Evolutionary conservation across 2,113 vertebrate genomes (phyloP).

Genomic region (Rhinoptilus africanus): DNA sequence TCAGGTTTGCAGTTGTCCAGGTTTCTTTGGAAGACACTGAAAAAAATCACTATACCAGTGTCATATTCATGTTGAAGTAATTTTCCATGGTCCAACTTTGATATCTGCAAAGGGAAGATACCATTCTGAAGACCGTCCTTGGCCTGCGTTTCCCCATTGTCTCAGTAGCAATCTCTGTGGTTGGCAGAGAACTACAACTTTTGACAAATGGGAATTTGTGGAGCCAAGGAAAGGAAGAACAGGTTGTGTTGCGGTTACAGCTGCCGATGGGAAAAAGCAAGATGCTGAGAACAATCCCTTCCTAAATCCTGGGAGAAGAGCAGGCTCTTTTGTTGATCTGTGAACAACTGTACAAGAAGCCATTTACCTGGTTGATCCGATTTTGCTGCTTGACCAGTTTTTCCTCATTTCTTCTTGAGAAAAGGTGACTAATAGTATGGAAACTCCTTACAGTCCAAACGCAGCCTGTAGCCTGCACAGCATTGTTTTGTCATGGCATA

Average conservation of each 20-base stretch:
- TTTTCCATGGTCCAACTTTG: background rate
- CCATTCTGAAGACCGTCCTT: background rate
- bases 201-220: background rate
- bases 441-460: background rate
- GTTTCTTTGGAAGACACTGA: background rate
- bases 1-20: background rate
- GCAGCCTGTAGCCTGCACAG: background rate
- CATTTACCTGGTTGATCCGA: background rate
- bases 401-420: background rate
- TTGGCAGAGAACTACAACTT: background rate
- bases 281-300: background rate
- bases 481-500: background rate
- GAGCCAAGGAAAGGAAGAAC: background rate
- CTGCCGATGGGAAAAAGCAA: background rate
- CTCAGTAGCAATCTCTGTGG: background rate
- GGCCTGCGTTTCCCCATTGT: background rate
- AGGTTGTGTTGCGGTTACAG: background rate
- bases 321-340: background rate
- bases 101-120: background rate
- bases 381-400: background rate
- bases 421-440: background rate
- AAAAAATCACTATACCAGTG: background rate
- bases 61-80: background rate
- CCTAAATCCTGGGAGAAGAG: background rate
- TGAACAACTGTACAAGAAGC: background rate